Base-by-base conservation (phyloP, 1,140 invertebrate species). In the Neocloeon triangulifer region DNA sequence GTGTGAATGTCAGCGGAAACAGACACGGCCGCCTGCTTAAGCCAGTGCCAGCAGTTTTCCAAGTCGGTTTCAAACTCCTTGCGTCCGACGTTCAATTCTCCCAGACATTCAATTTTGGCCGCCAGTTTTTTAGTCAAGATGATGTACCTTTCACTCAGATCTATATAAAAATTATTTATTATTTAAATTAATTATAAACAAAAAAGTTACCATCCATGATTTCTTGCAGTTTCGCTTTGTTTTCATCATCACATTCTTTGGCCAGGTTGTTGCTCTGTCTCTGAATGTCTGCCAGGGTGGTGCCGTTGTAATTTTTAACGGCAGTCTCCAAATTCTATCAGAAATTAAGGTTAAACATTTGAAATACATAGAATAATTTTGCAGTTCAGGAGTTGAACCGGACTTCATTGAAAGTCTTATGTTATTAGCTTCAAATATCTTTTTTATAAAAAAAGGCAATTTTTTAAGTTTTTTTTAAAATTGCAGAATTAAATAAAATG, bases 11-110 rank as follows among this genome's bases (percentile, higher is more conserved):
- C 81, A 19, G 73, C 65, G 9, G 75, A 73, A 1, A 77, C 69
- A 9, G 77, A 70, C 5, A 80, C 75, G 56, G 88, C 81, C 27
- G 78, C 77, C 59, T 88, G 73, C 31, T 79, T 76, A 13, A 86
- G 55, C 81, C 81, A 88, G 38, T 78, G 67, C 38, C 76, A 64
- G 46, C 74, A 77, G 40, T 73, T 71, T 34, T 79, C 71, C 25
- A 81, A 58, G 36, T 79, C 71, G 32, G 62, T 66, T 51, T 89
- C 81, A 43, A 89, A 81, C 12, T 70, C 59, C 47, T 69, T 73
- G 40, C 82, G 62, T 13, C 68, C 67, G 50, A 73, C 64, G 8
- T 84, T 50, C 8, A 81, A 53, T 54, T 79, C 76, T 17, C 59
- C 63, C 4, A 85, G 48, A 4, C 69, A 65, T 14, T 66, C 62